Percentiles rank a stretch among this genome's conserved stretches.
phyloP scores from a whole-genome alignment of 2,888 invertebrate genomes.

The Melangyna quadrimaculata region DNA sequence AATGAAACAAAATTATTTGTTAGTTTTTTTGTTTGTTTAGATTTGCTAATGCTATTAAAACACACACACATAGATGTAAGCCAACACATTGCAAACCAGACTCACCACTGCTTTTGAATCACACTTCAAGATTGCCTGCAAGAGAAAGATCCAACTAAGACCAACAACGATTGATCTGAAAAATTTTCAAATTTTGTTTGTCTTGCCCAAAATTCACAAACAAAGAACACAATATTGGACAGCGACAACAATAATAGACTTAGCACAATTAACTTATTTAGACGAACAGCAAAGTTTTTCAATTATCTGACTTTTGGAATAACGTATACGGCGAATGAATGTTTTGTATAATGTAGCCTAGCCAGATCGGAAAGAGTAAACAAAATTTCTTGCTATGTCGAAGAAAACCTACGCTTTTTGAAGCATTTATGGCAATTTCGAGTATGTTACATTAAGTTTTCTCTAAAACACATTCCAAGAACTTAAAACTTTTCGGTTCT shows the following conservation, averaged over 20 bases:
- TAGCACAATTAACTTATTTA: background rate
- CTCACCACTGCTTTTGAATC: conserved; percentile 59
- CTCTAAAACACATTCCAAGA: no score
- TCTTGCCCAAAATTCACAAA: background rate
- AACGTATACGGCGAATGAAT: no score
- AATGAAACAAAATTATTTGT: conserved; percentile 20
- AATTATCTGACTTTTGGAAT: background rate
- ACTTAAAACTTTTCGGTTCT: no score
- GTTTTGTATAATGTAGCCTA: no score
- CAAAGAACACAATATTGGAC: conserved; percentile 1
- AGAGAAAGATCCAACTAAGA: conserved; percentile 49
- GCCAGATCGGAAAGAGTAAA: no score
- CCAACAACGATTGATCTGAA: conserved; percentile 50
- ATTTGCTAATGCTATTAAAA: conserved; percentile 13
- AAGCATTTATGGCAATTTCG: no score
- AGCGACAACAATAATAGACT: conserved; percentile 43
- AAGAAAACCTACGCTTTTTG: no score
- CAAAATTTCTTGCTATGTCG: no score
- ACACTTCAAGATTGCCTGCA: conserved; percentile 39
- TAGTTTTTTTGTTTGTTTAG: conserved; percentile 8
- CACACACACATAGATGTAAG: background rate
- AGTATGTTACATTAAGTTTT: no score
- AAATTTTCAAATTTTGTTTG: conserved; percentile 31
- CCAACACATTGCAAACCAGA: conserved; percentile 26
- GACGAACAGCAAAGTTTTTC: background rate